Conservation (phyloP, 2,888 invertebrate species). For the Cosmia pyralina region DNA sequence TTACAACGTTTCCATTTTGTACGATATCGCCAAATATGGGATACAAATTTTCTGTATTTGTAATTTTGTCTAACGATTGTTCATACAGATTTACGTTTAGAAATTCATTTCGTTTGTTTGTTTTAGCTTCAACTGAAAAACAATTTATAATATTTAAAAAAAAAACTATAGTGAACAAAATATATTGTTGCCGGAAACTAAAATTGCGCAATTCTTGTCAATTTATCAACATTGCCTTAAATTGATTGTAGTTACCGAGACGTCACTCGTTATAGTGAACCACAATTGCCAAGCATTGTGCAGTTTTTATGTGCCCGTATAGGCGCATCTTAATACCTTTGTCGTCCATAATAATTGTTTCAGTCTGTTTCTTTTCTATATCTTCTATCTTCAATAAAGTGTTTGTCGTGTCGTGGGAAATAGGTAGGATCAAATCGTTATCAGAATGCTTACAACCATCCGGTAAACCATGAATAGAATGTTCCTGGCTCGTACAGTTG, state of each 20-base stretch:
- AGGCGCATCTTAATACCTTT: slow-evolving; percentile 18
- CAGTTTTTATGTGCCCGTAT: slow-evolving; percentile 1
- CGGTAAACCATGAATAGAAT: not conserved
- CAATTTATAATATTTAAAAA: not conserved
- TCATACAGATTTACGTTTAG: slow-evolving; percentile 19
- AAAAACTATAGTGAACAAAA: not conserved
- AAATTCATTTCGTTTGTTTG: slow-evolving; percentile 4
- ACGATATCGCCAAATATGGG: slow-evolving; percentile 4
- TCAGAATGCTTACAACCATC: slow-evolving; percentile 12
- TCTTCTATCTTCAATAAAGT: slow-evolving; percentile 44
- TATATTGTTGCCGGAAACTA: not conserved
- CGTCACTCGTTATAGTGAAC: not conserved
- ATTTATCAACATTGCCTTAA: not conserved
- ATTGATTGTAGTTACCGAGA: no score
- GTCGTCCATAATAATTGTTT: slow-evolving; percentile 15
- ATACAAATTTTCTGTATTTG: slow-evolving; percentile 57
- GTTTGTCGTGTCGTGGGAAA: slow-evolving; percentile 43
- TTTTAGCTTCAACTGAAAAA: slow-evolving; percentile 50
- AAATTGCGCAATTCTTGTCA: slow-evolving; percentile 1
- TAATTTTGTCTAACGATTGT: slow-evolving; percentile 62
- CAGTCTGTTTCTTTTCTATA: slow-evolving; percentile 13
- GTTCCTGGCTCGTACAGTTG: slow-evolving; percentile 16
- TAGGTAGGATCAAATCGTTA: slow-evolving; percentile 17
- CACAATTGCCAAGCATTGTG: not conserved
- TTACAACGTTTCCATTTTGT: not conserved